These are phyloP conservation scores for Carposina sasakii DNA, from an alignment of 1,140 invertebrate species.

Conservation along the genomic window DNA sequence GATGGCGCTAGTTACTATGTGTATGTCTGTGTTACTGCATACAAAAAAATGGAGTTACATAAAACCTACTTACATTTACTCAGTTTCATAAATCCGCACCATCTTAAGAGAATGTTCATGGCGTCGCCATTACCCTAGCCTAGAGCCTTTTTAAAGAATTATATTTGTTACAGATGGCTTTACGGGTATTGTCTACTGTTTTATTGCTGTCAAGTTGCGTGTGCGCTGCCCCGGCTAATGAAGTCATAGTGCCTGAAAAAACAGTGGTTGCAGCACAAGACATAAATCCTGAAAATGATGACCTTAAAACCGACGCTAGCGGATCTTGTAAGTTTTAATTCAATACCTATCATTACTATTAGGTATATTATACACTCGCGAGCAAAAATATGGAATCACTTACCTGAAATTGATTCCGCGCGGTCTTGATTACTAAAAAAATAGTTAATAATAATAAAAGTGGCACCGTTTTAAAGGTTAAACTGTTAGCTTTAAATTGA, in stretches of 20 bases:
- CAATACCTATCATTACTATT: too few relatives aligned
- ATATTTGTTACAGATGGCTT: slow-evolving; percentile 26
- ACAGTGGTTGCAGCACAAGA: slow-evolving; percentile 3
- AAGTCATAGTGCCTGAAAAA: slow-evolving; percentile 8
- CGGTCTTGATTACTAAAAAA: too few relatives aligned
- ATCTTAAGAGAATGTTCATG: neutral
- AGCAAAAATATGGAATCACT: too few relatives aligned
- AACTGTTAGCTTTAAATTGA: too few relatives aligned
- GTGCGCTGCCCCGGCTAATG: slow-evolving; percentile 15
- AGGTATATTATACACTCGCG: too few relatives aligned
- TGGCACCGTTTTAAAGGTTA: too few relatives aligned
- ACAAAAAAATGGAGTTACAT: too few relatives aligned
- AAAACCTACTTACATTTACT: neutral
- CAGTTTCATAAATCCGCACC: neutral
- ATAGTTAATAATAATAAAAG: too few relatives aligned
- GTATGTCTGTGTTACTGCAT: too few relatives aligned
- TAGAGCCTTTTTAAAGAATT: neutral
- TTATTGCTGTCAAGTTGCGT: slow-evolving; percentile 9
- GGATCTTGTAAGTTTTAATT: slow-evolving; percentile 16
- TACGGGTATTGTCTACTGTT: slow-evolving; percentile 11
- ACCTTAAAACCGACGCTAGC: slow-evolving; percentile 37
- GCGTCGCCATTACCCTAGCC: neutral
- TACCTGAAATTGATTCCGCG: too few relatives aligned
- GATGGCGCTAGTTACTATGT: too few relatives aligned
- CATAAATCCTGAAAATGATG: slow-evolving; percentile 19